phyloP scores from a whole-genome alignment of 1,140 invertebrate genomes.

The Arion vulgaris region DNA sequence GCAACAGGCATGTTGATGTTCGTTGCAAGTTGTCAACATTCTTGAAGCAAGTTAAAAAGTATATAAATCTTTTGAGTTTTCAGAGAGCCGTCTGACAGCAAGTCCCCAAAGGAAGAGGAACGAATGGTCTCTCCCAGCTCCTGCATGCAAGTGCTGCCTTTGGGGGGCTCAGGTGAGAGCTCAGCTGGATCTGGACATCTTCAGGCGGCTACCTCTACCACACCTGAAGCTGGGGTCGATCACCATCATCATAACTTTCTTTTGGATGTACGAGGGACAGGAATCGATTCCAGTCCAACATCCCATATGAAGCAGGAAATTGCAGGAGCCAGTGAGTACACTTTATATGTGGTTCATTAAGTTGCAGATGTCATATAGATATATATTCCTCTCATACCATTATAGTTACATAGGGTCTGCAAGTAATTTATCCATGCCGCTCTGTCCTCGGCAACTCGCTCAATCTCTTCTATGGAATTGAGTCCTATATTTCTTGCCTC shows the following conservation, averaged over 20 bases:
- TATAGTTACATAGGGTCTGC: too few relatives aligned
- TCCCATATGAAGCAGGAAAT: constrained; percentile 38
- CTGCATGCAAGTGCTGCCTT: constrained; percentile 15
- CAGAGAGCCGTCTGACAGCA: constrained; percentile 43
- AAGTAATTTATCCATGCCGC: too few relatives aligned
- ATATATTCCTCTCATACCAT: too few relatives aligned
- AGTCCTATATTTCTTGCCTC: too few relatives aligned
- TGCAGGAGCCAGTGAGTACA: constrained; percentile 25
- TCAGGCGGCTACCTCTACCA: constrained; percentile 49
- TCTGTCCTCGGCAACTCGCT: too few relatives aligned
- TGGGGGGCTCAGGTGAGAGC: constrained; percentile 25
- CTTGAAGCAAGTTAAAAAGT: too few relatives aligned
- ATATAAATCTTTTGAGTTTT: neutral
- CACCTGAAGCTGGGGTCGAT: constrained; percentile 36
- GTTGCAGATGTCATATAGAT: neutral
- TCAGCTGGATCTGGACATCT: constrained; percentile 23
- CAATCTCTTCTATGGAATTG: too few relatives aligned
- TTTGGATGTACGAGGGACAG: constrained; percentile 6
- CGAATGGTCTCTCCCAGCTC: constrained; percentile 41
- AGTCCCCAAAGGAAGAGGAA: constrained; percentile 32
- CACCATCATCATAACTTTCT: constrained; percentile 18
- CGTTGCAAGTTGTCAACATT: too few relatives aligned
- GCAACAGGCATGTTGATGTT: too few relatives aligned
- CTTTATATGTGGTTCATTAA: too few relatives aligned
- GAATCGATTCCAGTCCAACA: constrained; percentile 7